Evolutionary conservation across 2,797 vertebrate species (phyloP), one percentile per base, ranked within the genome.

Genomic region (Leptatherina wallacei): DNA sequence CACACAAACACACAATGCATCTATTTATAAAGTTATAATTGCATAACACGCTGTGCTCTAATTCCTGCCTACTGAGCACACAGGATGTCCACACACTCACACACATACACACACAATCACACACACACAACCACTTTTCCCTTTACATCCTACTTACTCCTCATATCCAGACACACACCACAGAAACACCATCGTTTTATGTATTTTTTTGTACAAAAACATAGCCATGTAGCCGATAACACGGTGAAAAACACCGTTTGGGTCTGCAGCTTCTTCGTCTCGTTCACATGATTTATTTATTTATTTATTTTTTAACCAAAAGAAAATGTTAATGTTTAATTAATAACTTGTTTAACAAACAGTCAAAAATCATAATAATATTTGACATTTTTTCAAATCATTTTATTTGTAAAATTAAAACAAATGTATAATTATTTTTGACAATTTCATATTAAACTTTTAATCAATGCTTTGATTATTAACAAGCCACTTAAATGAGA

Each of bases 11-110:
- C 81, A 85, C 71, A 85, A 75, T 72, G 69, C 22, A 1, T 88
- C 86, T 91, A 88, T 92, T 90, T 90, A 91, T 90, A 91, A 91
- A 90, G 81, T 90, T 83, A 77, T 88, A 90, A 91, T 90, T 91
- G 86, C 85, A 84, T 88, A 92, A 92, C 87, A 91, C 14, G 78
- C 87, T 88, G 85, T 78, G 89, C 85, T 91, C 83, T 83, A 87
- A 87, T 90, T 90, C 89, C 88, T 85, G 83, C 75, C 82, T 81
- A 88, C 81, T 80, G 85, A 85, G 86, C 82, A 82, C 81, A 80
- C 84, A 89, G 83, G 77, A 88, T 73, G 78, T 87, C 85, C 82
- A 82, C 72, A 80, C 63, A 81, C 69, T 59, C 71, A 32, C 32
- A 54, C 54, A 63, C 36, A 63, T 54, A 61, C 54, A 63, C 32